Conservation (phyloP, 2,113 vertebrate species). For the Gadus macrocephalus region DNA sequence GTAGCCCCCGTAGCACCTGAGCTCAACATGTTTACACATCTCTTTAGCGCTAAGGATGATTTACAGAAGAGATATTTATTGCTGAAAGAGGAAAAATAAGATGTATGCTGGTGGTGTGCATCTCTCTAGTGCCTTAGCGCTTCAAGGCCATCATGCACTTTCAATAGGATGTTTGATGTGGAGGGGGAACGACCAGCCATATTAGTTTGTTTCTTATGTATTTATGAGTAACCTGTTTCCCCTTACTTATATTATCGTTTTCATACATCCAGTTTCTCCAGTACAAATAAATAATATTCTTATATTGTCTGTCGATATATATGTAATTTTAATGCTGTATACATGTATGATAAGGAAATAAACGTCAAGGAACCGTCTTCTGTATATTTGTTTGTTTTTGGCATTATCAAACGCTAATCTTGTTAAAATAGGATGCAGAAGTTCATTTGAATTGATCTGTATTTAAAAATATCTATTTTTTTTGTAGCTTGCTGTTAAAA, state of each 20-base stretch:
- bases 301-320: background rate
- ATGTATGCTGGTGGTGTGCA: conserved; percentile 40
- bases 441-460: too few species aligned
- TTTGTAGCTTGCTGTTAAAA: too few species aligned
- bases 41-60: background rate
- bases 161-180: background rate
- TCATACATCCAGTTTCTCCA: background rate
- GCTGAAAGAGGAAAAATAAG: conserved; percentile 23
- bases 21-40: conserved; percentile 65
- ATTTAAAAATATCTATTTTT: too few species aligned
- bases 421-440: too few species aligned
- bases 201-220: background rate
- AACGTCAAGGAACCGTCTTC: conserved; percentile 13
- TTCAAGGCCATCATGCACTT: conserved; percentile 27
- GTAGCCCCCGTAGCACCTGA: conserved; percentile 28
- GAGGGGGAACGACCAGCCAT: background rate
- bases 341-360: conserved; percentile 29
- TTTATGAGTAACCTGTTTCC: background rate
- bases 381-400: too few species aligned
- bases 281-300: too few species aligned
- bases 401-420: too few species aligned
- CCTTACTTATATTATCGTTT: background rate
- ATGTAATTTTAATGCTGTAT: background rate
- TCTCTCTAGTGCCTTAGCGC: conserved; percentile 50
- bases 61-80: conserved; percentile 64